These are phyloP conservation scores for Etheostoma spectabile DNA, from an alignment of 2,113 vertebrate genomes.

Conservation along the genomic window DNA sequence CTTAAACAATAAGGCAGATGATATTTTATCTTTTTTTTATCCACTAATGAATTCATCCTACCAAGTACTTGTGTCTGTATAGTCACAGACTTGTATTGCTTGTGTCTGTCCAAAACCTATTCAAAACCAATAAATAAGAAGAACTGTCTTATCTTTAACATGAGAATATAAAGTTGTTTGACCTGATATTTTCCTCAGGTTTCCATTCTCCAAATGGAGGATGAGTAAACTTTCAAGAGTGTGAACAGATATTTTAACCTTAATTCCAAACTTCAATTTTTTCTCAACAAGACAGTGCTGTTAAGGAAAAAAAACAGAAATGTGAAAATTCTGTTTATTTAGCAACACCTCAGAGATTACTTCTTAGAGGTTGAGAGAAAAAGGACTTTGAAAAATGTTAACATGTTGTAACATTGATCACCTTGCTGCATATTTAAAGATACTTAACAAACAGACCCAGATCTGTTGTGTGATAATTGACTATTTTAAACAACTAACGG, in stretches of 20 bases:
- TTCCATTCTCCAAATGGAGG: background rate
- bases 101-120: background rate
- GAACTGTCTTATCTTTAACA: background rate
- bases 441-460: background rate
- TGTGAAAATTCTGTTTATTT: slow-evolving; percentile 30
- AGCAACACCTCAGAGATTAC: background rate
- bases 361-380: background rate
- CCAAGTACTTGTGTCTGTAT: background rate
- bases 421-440: background rate
- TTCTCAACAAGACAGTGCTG: background rate
- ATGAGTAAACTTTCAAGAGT: background rate
- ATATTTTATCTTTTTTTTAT: background rate
- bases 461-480: background rate
- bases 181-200: too few species aligned
- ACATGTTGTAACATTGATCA: slow-evolving; percentile 5
- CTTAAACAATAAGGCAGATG: too few species aligned
- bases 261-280: slow-evolving; percentile 1
- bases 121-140: background rate
- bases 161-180: background rate
- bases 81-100: background rate
- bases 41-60: background rate
- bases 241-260: background rate
- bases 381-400: background rate
- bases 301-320: background rate
- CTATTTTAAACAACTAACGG: background rate